A percentile compares a stretch with the other conserved stretches of the same genome.
These are phyloP conservation scores for Columba guinea DNA, from an alignment of 2,797 vertebrate genomes.

Conservation along the genomic window DNA sequence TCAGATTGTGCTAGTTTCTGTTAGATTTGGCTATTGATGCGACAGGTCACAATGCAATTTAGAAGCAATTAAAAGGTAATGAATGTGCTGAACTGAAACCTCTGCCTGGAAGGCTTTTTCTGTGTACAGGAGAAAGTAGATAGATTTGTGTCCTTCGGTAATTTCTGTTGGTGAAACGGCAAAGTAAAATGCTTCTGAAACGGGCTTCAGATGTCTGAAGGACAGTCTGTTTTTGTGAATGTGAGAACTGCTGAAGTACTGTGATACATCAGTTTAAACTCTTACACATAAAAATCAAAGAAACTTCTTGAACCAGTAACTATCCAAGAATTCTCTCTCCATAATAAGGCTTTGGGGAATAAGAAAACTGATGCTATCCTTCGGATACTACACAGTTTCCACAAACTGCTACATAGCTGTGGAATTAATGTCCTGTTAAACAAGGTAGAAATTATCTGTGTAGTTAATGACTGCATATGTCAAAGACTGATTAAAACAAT, in stretches of 20 bases:
- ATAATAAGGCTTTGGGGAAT: background rate
- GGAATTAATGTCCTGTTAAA: conserved; percentile 15
- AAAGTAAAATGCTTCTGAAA: conserved; percentile 40
- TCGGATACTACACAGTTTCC: background rate
- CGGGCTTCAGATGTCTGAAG: conserved; percentile 47
- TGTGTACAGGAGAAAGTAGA: conserved; percentile 70
- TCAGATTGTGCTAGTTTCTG: conserved; percentile 63
- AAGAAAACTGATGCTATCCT: background rate
- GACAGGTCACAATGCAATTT: conserved; percentile 88
- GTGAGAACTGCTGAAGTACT: background rate
- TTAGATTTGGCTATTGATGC: conserved; percentile 83
- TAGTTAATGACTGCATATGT: background rate
- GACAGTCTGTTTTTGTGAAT: conserved; percentile 24
- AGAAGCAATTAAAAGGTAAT: conserved; percentile 94
- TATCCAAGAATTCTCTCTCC: background rate
- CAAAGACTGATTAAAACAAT: conserved; percentile 38
- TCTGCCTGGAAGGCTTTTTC: conserved; percentile 84
- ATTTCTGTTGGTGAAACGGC: conserved; percentile 56
- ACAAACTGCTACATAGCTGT: background rate
- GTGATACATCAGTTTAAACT: background rate
- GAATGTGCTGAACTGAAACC: conserved; percentile 86
- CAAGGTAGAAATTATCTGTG: background rate
- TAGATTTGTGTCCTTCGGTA: conserved; percentile 75
- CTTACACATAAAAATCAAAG: background rate
- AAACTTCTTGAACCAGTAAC: background rate